Conservation (phyloP, 2,797 vertebrate species). For the Peromyscus aztecus region DNA sequence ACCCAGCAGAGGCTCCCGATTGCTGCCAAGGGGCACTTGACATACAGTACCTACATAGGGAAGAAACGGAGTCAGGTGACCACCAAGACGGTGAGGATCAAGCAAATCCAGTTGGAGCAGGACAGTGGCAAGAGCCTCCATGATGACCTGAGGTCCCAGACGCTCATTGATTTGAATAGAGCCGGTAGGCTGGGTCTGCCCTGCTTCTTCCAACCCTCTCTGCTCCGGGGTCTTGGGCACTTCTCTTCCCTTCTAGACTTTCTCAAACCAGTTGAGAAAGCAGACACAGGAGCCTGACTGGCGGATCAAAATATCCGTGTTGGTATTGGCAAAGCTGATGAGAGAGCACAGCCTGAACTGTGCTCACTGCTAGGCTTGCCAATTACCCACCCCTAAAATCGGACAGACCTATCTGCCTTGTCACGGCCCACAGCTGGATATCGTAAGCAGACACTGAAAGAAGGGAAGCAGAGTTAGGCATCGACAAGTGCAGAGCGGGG, state of each 20-base stretch:
- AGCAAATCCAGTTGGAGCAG: constrained; percentile 98
- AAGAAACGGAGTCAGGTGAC: constrained; percentile 89
- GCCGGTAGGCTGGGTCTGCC: constrained; percentile 89
- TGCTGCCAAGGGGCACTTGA: constrained; percentile 92
- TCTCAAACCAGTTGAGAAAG: constrained; percentile 9
- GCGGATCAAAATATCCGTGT: background rate
- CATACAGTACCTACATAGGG: constrained; percentile 90
- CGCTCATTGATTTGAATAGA: constrained; percentile 96
- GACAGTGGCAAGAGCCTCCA: constrained; percentile 99
- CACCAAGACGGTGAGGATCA: constrained; percentile 92
- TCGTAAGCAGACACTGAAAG: background rate
- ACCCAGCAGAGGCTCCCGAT: constrained; percentile 97
- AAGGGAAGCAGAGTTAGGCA: background rate
- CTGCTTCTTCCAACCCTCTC: constrained; percentile 14
- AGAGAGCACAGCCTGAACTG: background rate
- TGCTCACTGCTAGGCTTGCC: background rate
- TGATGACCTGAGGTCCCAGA: constrained; percentile 92
- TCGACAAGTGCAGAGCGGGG: background rate
- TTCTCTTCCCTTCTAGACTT: background rate
- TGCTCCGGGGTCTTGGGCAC: background rate
- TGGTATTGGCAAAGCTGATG: background rate
- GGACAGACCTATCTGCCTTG: background rate
- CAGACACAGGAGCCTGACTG: background rate
- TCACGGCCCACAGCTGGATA: background rate
- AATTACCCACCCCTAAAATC: background rate